phyloP scores from a whole-genome alignment of 2,113 vertebrate genomes.

The Zingel zingel region DNA sequence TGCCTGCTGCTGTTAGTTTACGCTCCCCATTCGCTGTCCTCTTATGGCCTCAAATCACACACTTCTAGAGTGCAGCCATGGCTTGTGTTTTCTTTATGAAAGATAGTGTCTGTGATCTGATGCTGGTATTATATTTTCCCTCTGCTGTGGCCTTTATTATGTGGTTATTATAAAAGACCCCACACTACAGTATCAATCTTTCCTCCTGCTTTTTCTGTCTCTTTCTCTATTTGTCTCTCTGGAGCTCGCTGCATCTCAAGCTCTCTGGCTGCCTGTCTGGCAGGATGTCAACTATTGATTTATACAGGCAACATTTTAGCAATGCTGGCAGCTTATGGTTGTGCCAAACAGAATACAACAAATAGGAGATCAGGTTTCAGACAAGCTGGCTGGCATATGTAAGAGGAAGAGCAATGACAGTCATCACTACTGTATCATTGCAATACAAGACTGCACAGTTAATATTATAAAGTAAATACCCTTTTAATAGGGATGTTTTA shows the following conservation, averaged over 20 bases:
- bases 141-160: conserved; percentile 21
- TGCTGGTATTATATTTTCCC: conserved; percentile 22
- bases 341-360: conserved; percentile 79
- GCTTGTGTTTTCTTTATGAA: conserved; percentile 7
- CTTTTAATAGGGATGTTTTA: background rate
- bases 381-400: conserved; percentile 46
- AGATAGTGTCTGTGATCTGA: background rate
- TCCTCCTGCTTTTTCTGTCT: conserved; percentile 26
- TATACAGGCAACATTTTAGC: conserved; percentile 79
- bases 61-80: background rate
- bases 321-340: conserved; percentile 72
- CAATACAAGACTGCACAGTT: background rate
- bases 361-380: conserved; percentile 81
- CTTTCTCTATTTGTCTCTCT: conserved; percentile 22
- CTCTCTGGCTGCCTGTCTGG: conserved; percentile 70
- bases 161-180: conserved; percentile 37
- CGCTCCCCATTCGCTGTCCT: background rate
- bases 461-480: background rate
- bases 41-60: conserved; percentile 10
- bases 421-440: conserved; percentile 23
- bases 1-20: conserved; percentile 23
- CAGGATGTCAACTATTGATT: conserved; percentile 85
- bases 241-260: conserved; percentile 35
- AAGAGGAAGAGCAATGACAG: conserved; percentile 61
- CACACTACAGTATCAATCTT: conserved; percentile 8